Conservation (phyloP, 2,888 invertebrate genomes). For the Sphecodes monilicornis region DNA sequence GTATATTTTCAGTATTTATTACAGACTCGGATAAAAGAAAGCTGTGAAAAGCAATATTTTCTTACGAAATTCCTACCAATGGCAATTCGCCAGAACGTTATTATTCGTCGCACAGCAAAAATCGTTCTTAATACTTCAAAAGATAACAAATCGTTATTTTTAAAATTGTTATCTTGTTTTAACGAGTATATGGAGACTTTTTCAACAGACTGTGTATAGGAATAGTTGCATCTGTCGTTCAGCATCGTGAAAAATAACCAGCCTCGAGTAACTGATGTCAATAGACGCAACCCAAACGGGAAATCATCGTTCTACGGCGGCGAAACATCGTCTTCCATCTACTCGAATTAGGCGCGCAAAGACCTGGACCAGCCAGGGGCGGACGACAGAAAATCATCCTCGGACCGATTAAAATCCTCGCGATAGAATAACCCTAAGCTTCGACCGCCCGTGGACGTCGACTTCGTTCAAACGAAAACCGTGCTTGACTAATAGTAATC, state of each 20-base stretch:
- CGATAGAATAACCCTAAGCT: not conserved
- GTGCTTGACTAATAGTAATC: not conserved
- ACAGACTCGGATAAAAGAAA: too few relatives aligned
- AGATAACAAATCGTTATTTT: not conserved
- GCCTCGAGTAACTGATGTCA: not conserved
- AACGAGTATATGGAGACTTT: not conserved
- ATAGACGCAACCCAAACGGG: not conserved
- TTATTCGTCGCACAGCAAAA: not conserved
- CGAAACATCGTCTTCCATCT: not conserved
- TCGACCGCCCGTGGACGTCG: not conserved
- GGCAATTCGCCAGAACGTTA: too few relatives aligned
- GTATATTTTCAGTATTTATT: too few relatives aligned
- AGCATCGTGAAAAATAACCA: not conserved
- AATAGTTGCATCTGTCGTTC: not conserved
- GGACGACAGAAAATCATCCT: not conserved
- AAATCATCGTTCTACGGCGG: conserved; percentile 1
- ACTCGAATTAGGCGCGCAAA: conserved; percentile 16
- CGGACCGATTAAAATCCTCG: conserved; percentile 13
- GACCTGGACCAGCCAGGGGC: conserved; percentile 68
- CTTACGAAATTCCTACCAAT: not conserved
- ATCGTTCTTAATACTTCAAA: not conserved
- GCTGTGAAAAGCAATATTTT: too few relatives aligned
- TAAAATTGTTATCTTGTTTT: not conserved
- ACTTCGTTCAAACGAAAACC: not conserved
- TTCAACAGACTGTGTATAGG: not conserved